Conservation (phyloP, 2,113 vertebrate species). For the Pontoporia blainvillei region DNA sequence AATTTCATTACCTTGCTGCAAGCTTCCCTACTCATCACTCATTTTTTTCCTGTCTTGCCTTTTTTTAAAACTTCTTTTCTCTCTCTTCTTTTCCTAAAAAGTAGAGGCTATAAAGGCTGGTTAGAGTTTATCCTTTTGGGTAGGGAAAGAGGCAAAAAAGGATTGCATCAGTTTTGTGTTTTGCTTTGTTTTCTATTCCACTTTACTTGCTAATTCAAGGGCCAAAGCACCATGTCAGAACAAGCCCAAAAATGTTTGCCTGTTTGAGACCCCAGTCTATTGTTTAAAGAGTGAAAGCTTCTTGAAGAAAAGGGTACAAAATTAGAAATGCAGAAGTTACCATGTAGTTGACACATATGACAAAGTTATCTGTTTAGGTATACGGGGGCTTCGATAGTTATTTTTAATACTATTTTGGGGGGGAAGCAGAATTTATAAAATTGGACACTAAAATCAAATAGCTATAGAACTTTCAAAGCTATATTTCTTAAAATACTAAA, state of each 20-base stretch:
- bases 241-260: neutral
- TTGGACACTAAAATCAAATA: neutral
- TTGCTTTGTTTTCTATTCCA: neutral
- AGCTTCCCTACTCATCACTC: neutral
- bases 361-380: neutral
- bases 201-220: neutral
- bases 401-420: neutral
- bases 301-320: neutral
- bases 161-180: neutral
- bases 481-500: neutral
- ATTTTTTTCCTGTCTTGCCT: neutral
- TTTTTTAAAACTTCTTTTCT: neutral
- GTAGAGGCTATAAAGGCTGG: neutral
- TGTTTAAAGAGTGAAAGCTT: neutral
- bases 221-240: neutral
- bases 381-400: neutral
- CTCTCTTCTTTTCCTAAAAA: neutral
- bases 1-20: neutral
- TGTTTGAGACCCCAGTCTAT: neutral
- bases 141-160: neutral
- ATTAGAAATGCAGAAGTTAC: neutral
- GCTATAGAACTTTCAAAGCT: neutral
- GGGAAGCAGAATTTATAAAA: slow-evolving; percentile 4
- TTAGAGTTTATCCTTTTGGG: neutral
- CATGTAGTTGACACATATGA: neutral